phyloP scores from a whole-genome alignment of 64 coral and sea anemone species.

The Platygyra sinensis region DNA sequence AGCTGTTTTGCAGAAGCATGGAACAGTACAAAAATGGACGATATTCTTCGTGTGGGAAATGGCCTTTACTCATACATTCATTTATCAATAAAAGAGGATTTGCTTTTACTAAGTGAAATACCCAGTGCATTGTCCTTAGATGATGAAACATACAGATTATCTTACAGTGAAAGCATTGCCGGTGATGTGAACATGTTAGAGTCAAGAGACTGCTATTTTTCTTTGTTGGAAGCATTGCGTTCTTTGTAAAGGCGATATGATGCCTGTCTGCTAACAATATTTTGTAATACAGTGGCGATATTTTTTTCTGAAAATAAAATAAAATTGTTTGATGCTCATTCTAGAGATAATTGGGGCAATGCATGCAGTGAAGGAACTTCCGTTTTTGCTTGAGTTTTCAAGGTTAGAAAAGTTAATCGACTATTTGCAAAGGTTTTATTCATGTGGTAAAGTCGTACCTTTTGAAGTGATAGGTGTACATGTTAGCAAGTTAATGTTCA shows the following conservation, averaged over 20 bases:
- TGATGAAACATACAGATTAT: not conserved
- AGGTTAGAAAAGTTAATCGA: not conserved
- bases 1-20: not conserved
- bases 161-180: not conserved
- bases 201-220: not conserved
- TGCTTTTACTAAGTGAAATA: not conserved
- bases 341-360: not conserved
- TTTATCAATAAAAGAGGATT: not conserved
- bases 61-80: not conserved
- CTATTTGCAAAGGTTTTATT: not conserved
- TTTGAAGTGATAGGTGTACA: not conserved
- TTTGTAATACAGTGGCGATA: not conserved
- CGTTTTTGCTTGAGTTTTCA: not conserved
- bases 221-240: not conserved
- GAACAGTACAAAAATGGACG: not conserved
- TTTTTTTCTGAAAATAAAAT: not conserved
- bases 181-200: not conserved
- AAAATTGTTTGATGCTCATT: constrained; percentile 1
- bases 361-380: not conserved
- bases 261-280: not conserved
- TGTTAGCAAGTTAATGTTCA: not conserved
- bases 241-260: not conserved
- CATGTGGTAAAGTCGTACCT: not conserved
- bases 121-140: not conserved
- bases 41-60: not conserved